Evolutionary conservation across 1,140 invertebrate species (phyloP).

Genomic region (Chironomus striatipennis): DNA sequence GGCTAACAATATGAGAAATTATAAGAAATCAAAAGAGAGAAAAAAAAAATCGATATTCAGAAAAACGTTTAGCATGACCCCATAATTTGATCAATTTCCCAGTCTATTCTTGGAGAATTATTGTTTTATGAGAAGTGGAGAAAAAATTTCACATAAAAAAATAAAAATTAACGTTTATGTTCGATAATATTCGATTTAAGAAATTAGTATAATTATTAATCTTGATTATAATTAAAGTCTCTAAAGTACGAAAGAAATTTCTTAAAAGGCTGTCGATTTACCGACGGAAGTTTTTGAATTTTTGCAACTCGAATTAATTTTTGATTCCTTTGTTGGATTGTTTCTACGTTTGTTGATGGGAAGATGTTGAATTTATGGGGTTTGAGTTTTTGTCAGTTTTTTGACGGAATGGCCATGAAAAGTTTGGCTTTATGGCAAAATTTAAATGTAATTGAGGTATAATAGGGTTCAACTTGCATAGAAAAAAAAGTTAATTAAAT

Average conservation of each 20-base stretch:
- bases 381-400: too few species aligned
- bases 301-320: neutral
- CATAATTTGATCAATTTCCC: conserved; percentile 21
- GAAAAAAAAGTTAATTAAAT: too few species aligned
- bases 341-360: too few species aligned
- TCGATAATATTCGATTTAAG: neutral
- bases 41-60: conserved; percentile 21
- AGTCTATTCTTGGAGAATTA: neutral
- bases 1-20: neutral
- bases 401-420: too few species aligned
- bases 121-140: neutral
- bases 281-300: conserved; percentile 22
- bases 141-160: neutral
- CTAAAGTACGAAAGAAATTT: neutral
- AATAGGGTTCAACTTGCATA: too few species aligned
- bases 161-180: neutral
- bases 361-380: too few species aligned
- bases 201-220: conserved; percentile 20
- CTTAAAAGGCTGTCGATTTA: neutral
- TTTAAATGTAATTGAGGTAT: too few species aligned
- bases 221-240: neutral
- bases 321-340: too few species aligned
- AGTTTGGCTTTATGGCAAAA: too few species aligned
- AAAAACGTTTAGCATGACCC: conserved; percentile 18
- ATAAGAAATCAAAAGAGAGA: neutral